Conservation (phyloP, 2,797 vertebrate species). For the Danio kyathit region DNA sequence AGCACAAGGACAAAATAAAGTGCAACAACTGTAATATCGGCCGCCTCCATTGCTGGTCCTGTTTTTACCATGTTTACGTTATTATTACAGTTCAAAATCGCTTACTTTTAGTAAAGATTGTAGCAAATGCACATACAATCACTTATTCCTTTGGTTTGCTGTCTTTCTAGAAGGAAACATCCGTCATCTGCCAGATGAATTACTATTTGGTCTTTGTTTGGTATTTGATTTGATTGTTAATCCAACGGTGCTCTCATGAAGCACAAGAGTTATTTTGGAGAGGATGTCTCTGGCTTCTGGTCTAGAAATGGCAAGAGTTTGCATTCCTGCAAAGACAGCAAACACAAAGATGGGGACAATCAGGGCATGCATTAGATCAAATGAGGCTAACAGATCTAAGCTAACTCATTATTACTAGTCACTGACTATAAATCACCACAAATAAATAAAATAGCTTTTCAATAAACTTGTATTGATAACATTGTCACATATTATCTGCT, state of each 20-base stretch:
- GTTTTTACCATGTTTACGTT: slow-evolving; percentile 76
- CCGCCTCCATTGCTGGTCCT: slow-evolving; percentile 87
- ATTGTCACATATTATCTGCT: not conserved
- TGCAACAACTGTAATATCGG: slow-evolving; percentile 93
- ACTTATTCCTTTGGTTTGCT: slow-evolving; percentile 93
- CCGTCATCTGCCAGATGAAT: slow-evolving; percentile 69
- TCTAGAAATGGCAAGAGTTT: slow-evolving; percentile 90
- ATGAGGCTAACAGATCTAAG: too few species aligned
- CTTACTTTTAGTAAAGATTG: slow-evolving; percentile 15
- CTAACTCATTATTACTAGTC: not conserved
- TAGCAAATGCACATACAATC: slow-evolving; percentile 45
- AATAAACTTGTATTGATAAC: not conserved
- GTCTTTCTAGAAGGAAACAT: slow-evolving; percentile 89
- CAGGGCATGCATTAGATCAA: slow-evolving; percentile 83
- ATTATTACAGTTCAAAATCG: slow-evolving; percentile 9
- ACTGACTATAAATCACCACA: not conserved
- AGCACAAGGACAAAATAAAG: slow-evolving; percentile 96
- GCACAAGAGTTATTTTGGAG: slow-evolving; percentile 85
- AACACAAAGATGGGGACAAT: slow-evolving; percentile 92
- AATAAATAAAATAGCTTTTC: not conserved
- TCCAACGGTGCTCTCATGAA: slow-evolving; percentile 89
- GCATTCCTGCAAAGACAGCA: slow-evolving; percentile 98
- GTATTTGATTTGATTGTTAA: slow-evolving; percentile 75
- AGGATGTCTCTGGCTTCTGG: slow-evolving; percentile 84
- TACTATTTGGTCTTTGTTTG: slow-evolving; percentile 70